phyloP scores from a whole-genome alignment of 2,888 invertebrate genomes.

The Papilio elwesi region DNA sequence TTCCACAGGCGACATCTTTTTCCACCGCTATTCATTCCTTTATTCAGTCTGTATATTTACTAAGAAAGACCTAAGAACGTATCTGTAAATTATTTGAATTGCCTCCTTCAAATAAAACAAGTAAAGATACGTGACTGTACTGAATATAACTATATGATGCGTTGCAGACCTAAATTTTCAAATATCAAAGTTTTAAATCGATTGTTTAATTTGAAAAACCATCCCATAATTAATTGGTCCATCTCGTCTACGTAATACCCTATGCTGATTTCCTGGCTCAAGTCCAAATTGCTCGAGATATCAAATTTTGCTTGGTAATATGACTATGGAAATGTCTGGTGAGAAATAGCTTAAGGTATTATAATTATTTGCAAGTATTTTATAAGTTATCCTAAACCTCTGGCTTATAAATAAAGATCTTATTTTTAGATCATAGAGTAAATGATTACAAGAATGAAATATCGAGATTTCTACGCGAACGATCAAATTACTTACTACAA shows the following conservation, averaged over 20 bases:
- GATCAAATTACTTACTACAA: no score
- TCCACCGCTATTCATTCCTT: no score
- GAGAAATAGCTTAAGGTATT: neutral
- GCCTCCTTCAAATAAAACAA: no score
- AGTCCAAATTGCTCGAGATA: constrained; percentile 30
- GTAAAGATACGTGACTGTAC: no score
- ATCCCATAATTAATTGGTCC: constrained; percentile 33
- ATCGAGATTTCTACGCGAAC: no score
- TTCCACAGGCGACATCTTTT: no score
- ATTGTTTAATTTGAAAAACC: constrained; percentile 21
- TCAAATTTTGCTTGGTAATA: constrained; percentile 18
- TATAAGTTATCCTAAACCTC: neutral
- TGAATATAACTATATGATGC: no score
- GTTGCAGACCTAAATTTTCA: neutral
- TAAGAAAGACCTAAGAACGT: neutral
- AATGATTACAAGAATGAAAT: no score
- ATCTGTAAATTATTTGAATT: no score
- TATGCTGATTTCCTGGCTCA: constrained; percentile 27
- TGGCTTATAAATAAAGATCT: no score
- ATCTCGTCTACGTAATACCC: constrained; percentile 29
- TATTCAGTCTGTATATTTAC: neutral
- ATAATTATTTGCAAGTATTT: neutral
- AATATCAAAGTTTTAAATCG: neutral
- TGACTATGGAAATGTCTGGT: constrained; percentile 23
- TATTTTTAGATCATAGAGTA: no score